A percentile compares a stretch with the other conserved stretches of the same genome.
phyloP scores from a whole-genome alignment of 1,140 invertebrate species.

The Anthonomus grandis region DNA sequence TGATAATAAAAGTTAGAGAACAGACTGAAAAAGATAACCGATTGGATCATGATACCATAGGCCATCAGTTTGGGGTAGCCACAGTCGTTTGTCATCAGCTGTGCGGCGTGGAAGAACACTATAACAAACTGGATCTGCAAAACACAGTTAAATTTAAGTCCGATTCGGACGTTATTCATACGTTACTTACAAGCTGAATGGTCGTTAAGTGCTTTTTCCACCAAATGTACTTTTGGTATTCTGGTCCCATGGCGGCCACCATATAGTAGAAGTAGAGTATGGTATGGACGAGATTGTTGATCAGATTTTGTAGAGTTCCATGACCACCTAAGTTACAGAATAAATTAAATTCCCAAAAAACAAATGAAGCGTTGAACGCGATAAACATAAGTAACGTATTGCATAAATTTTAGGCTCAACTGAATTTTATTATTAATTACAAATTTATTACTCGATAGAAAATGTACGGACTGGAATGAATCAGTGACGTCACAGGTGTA shows the following conservation, averaged over 20 bases:
- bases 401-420: background rate
- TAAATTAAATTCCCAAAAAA: conserved; percentile 3
- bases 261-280: conserved; percentile 94
- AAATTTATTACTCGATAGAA: no score
- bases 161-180: background rate
- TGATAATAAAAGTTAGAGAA: conserved; percentile 90
- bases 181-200: conserved; percentile 74
- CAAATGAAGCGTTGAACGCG: background rate
- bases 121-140: conserved; percentile 71
- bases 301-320: conserved; percentile 84
- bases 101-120: conserved; percentile 72
- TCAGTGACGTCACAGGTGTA: no score
- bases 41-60: conserved; percentile 75
- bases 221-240: conserved; percentile 89
- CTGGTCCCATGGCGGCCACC: conserved; percentile 85
- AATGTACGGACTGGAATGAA: no score
- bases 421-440: background rate
- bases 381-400: background rate
- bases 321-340: conserved; percentile 69
- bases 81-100: conserved; percentile 70
- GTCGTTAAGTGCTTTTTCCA: conserved; percentile 94
- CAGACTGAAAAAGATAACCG: conserved; percentile 85
- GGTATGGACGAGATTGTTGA: conserved; percentile 94
- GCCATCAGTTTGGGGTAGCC: conserved; percentile 74
- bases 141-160: conserved; percentile 7